Conservation (phyloP, 2,888 invertebrate genomes). For the Acronicta psi region DNA sequence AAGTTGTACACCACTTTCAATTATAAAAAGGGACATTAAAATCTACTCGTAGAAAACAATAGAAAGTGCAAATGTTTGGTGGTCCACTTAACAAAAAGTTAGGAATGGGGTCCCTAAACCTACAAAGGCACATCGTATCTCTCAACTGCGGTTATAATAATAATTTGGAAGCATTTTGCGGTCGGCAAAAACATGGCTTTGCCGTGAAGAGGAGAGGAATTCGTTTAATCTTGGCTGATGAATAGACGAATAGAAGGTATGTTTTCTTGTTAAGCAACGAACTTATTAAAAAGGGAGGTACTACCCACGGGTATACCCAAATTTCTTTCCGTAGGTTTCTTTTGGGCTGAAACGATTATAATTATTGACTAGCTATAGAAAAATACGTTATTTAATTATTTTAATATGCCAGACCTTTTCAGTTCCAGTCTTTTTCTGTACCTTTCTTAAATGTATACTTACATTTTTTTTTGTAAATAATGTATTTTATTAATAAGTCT, state of each 20-base stretch:
- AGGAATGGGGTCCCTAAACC: conserved; percentile 30
- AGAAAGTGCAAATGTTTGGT: conserved; percentile 39
- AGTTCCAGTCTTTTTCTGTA: too few relatives aligned
- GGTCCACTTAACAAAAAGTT: conserved; percentile 36
- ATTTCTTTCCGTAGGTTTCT: not conserved
- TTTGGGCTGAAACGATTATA: not conserved
- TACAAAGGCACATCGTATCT: conserved; percentile 25
- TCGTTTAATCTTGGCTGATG: conserved; percentile 33
- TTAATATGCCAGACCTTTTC: too few relatives aligned
- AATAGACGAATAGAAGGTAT: too few relatives aligned
- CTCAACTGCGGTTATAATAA: conserved; percentile 21
- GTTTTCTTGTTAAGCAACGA: too few relatives aligned
- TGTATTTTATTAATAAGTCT: too few relatives aligned
- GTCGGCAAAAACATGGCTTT: conserved; percentile 3
- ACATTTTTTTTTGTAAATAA: too few relatives aligned
- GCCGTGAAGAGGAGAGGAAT: conserved; percentile 22
- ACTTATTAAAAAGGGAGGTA: conserved; percentile 6
- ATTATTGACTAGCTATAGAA: too few relatives aligned
- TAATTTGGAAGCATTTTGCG: conserved; percentile 34
- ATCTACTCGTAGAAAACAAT: too few relatives aligned
- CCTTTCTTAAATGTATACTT: too few relatives aligned
- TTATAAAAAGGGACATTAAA: too few relatives aligned
- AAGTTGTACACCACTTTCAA: too few relatives aligned
- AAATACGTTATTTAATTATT: too few relatives aligned
- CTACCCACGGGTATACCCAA: conserved; percentile 16